Evolutionary conservation across 2,888 invertebrate genomes (phyloP).

Genomic region (Drosophila peninsularis): DNA sequence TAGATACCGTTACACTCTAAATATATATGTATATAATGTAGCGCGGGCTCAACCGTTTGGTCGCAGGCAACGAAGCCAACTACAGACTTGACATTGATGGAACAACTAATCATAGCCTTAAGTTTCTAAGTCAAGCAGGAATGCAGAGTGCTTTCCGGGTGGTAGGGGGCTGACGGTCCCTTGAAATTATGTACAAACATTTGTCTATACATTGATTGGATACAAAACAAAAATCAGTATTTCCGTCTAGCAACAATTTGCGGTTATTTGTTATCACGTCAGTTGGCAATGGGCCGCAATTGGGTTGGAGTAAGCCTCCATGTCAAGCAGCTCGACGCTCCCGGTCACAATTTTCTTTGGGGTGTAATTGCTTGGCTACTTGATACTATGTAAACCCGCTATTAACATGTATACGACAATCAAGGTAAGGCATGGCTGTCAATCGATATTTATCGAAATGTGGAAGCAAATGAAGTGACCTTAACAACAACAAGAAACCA

Average conservation of each 20-base stretch:
- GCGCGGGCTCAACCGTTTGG: conserved; percentile 49
- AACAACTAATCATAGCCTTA: conserved; percentile 21
- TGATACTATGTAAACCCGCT: conserved; percentile 6
- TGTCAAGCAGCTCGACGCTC: conserved; percentile 8
- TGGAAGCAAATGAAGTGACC: neutral
- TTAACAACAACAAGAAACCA: neutral
- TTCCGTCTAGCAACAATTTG: conserved; percentile 57
- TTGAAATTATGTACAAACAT: conserved; percentile 55
- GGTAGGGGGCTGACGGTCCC: neutral
- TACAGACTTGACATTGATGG: conserved; percentile 66
- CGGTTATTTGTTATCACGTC: conserved; percentile 82
- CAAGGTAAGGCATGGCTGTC: neutral
- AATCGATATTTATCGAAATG: conserved; percentile 15
- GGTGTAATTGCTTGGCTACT: conserved; percentile 3
- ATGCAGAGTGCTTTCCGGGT: neutral
- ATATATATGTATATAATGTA: neutral
- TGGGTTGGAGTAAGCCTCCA: conserved; percentile 6
- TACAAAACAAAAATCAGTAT: conserved; percentile 51
- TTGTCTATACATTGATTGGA: conserved; percentile 65
- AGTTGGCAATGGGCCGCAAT: conserved; percentile 66
- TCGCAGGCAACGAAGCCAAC: conserved; percentile 60
- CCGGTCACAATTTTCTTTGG: too few relatives aligned
- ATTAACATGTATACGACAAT: neutral
- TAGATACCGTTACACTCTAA: neutral
- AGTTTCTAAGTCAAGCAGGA: conserved; percentile 8